Percentiles rank a stretch among this genome's conserved stretches.
Conservation (phyloP, 2,113 vertebrate species). For the Channa argus region DNA sequence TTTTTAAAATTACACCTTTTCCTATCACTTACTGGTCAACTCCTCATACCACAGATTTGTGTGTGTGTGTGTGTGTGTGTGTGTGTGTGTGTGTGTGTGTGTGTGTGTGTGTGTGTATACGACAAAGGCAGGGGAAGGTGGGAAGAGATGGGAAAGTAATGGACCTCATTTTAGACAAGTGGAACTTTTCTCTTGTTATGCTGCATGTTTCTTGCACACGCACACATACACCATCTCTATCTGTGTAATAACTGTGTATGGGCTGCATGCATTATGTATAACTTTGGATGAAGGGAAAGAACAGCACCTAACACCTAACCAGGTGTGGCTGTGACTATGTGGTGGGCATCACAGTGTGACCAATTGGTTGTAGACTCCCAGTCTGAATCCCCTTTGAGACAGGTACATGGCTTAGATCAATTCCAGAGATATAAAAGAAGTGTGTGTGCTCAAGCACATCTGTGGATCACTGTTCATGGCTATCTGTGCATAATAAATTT, state of each 20-base stretch:
- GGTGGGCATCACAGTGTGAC: constrained; percentile 54
- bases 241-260: constrained; percentile 17
- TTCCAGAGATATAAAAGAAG: constrained; percentile 40
- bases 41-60: too few relatives aligned
- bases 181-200: constrained; percentile 40
- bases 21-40: too few relatives aligned
- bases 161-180: constrained; percentile 28
- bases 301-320: constrained; percentile 36
- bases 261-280: constrained; percentile 64
- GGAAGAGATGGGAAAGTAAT: neutral
- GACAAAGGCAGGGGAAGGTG: neutral
- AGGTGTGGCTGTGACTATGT: neutral
- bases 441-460: constrained; percentile 49
- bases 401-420: constrained; percentile 62
- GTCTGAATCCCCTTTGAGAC: constrained; percentile 62
- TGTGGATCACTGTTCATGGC: constrained; percentile 31
- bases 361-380: constrained; percentile 42
- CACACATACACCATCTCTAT: constrained; percentile 2
- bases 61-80: neutral
- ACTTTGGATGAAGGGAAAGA: constrained; percentile 24
- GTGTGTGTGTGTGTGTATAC: neutral
- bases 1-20: too few relatives aligned
- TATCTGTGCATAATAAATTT: constrained; percentile 11
- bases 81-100: neutral
- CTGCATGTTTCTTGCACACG: constrained; percentile 31